These are phyloP conservation scores for Oopsacas minuta DNA, from an alignment of 37 sponge, comb jelly and placozoan genomes.

Conservation along the genomic window DNA sequence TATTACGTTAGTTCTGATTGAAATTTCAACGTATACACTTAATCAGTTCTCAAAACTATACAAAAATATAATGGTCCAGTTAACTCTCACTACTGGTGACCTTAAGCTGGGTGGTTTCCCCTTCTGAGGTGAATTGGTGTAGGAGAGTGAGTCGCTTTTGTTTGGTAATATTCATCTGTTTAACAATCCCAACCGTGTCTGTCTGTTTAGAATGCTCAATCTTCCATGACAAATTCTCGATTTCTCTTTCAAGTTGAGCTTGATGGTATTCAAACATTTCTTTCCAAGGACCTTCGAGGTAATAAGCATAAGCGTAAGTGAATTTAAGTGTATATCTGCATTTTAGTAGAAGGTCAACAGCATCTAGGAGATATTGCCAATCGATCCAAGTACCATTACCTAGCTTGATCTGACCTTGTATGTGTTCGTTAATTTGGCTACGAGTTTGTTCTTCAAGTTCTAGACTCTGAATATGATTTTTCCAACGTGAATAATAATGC, in stretches of 20 bases:
- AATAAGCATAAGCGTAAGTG: constrained; percentile 76
- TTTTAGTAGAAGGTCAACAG: constrained; percentile 57
- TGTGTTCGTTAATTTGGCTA: constrained; percentile 34
- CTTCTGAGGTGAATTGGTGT: constrained; percentile 2
- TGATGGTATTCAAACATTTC: constrained; percentile 86
- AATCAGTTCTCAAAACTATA: background rate
- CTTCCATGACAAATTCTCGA: constrained; percentile 85
- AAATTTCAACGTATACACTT: too few species aligned
- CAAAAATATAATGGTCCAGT: background rate
- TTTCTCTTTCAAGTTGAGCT: constrained; percentile 74
- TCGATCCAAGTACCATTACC: constrained; percentile 79
- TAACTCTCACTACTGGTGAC: background rate
- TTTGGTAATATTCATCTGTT: background rate
- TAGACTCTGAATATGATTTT: constrained; percentile 57
- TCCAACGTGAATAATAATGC: constrained; percentile 74
- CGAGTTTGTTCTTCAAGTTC: constrained; percentile 49
- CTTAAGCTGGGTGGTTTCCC: background rate
- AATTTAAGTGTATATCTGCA: constrained; percentile 80
- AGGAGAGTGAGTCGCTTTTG: background rate
- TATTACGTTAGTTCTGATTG: background rate
- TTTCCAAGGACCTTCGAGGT: constrained; percentile 54
- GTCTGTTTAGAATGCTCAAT: constrained; percentile 34
- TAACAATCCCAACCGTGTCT: background rate
- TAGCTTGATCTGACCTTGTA: constrained; percentile 46
- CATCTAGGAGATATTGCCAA: constrained; percentile 79